Evolutionary conservation across 2,888 invertebrate genomes (phyloP).

Genomic region (Reticulitermes lucifugus): DNA sequence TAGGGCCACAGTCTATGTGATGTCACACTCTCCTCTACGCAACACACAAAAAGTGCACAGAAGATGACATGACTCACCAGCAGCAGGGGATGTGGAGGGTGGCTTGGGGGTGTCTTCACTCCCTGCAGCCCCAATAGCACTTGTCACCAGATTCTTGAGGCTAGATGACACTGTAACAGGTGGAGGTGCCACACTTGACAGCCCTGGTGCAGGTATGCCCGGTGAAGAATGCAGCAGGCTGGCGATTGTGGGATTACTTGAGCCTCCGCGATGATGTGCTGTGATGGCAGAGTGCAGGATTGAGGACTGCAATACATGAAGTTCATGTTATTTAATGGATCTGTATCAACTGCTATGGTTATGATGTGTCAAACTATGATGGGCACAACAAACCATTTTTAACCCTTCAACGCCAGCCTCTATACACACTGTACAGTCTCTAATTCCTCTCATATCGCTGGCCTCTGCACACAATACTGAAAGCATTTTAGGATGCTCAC

Average conservation of each 20-base stretch:
- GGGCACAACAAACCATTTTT: too few relatives aligned
- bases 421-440: too few relatives aligned
- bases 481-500: too few relatives aligned
- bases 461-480: too few relatives aligned
- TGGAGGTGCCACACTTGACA: conserved; percentile 43
- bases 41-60: too few relatives aligned
- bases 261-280: conserved; percentile 59
- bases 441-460: too few relatives aligned
- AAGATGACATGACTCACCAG: conserved; percentile 40
- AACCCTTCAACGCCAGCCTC: too few relatives aligned
- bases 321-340: too few relatives aligned
- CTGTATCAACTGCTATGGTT: too few relatives aligned
- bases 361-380: too few relatives aligned
- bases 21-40: neutral
- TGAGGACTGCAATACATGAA: conserved; percentile 54
- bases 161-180: conserved; percentile 63
- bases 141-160: conserved; percentile 67
- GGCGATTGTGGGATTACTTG: conserved; percentile 67
- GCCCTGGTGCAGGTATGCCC: conserved; percentile 42
- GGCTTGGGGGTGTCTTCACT: conserved; percentile 49
- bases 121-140: conserved; percentile 62
- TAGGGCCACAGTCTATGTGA: neutral
- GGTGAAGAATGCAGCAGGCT: conserved; percentile 65
- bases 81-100: conserved; percentile 47
- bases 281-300: conserved; percentile 56